Evolutionary conservation across 2,113 vertebrate species (phyloP), one percentile per base, ranked within the genome.

Genomic region (Chionis minor): DNA sequence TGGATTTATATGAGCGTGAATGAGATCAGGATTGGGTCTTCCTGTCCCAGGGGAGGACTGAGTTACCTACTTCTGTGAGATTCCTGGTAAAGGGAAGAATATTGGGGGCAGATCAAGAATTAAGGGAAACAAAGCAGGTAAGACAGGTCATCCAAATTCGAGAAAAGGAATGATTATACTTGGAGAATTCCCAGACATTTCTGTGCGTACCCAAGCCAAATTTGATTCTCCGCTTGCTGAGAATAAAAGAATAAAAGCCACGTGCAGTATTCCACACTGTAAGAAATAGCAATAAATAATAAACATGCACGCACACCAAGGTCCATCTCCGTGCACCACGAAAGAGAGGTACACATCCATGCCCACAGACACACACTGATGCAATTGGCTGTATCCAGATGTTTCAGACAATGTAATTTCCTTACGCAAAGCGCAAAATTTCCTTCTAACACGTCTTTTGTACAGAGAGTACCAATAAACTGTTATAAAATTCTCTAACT

Each of bases 401-500:
- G 42, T 20, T 66, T 14, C 56, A 67, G 42, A 22, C 26, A 19
- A 6, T 8, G 8, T 1, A 3, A 63, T 5, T 20, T 18, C 56
- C 45, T 70, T 14, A 38, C 23, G 12, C 49, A 51, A 51, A 51
- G 22, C 12, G 23, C 38, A 38, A 38, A 38, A 38, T 38, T 38
- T 38, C 49, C 24, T 51, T 51, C 49, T 51, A 23, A 51, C 13
- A 24, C 12, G 22, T 51, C 49, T 51, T 51, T 51, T 51, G 23
- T 0, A 17, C 11, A 20, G 33, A 42, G 13, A 86, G 38, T 4
- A 44, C 33, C 20, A 62, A 42, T 26, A 42, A 71, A 2, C 42
- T 62, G 5, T 14, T 35, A 30, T 4, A 3, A 42, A n/a, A 30
- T 32, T 30, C 49, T 9, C 0, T 4, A 19, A 14, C 26, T 11